Evolutionary conservation across 1,140 invertebrate species (phyloP).

Genomic region (Caenorhabditis briggsae): DNA sequence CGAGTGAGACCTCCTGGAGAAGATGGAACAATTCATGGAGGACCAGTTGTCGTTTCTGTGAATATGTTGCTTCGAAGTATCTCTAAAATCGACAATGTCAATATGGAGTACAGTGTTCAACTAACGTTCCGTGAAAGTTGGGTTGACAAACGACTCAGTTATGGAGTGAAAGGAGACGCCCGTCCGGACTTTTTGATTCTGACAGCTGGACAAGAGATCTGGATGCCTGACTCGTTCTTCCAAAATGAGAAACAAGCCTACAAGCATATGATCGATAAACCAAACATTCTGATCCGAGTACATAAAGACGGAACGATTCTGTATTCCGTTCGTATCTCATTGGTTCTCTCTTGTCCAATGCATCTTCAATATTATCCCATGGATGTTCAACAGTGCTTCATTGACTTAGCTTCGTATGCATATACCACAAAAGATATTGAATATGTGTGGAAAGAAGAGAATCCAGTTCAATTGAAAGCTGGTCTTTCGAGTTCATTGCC

Average conservation of each 20-base stretch:
- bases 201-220: constrained; percentile 77
- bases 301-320: constrained; percentile 93
- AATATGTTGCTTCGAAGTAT: constrained; percentile 95
- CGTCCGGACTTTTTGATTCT: constrained; percentile 76
- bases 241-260: constrained; percentile 97
- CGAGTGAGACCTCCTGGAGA: constrained; percentile 75
- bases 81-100: constrained; percentile 98
- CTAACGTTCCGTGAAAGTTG: constrained; percentile 95
- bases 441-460: constrained; percentile 87
- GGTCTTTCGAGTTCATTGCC: constrained; percentile 87
- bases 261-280: constrained; percentile 88
- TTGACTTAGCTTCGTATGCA: constrained; percentile 85
- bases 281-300: constrained; percentile 88
- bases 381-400: constrained; percentile 91
- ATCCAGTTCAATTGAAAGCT: constrained; percentile 92
- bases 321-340: constrained; percentile 87
- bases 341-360: constrained; percentile 93
- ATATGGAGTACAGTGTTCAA: constrained; percentile 85
- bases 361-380: constrained; percentile 85
- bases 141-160: constrained; percentile 88
- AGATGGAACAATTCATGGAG: constrained; percentile 78
- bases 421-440: constrained; percentile 77
- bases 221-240: constrained; percentile 78
- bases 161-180: constrained; percentile 40
- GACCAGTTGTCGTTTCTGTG: constrained; percentile 82